A percentile compares a stretch with the other conserved stretches of the same genome.
Evolutionary conservation across 2,113 vertebrate genomes (phyloP).

Genomic region (Xiphorhynchus elegans): DNA sequence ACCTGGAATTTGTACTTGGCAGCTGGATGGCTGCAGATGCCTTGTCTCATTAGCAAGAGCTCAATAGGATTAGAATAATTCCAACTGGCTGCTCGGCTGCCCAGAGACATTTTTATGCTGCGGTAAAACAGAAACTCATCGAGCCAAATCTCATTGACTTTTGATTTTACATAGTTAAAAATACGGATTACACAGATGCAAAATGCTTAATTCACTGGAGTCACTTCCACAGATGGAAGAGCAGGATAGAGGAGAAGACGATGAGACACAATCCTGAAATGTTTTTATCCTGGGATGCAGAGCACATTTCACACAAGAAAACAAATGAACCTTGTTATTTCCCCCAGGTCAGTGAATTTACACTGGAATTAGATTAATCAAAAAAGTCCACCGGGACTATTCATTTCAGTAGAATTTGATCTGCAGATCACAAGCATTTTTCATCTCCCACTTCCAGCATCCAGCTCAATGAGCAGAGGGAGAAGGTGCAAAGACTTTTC

Average conservation of each 20-base stretch:
- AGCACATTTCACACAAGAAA: neutral
- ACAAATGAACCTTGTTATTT: neutral
- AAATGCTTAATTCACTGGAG: neutral
- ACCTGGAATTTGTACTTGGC: neutral
- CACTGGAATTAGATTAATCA: neutral
- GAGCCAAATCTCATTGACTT: conserved; percentile 27
- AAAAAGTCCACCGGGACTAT: neutral
- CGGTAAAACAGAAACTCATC: neutral
- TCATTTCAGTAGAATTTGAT: neutral
- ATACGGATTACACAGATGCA: neutral
- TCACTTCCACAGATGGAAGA: neutral
- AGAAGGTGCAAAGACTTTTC: neutral
- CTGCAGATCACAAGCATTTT: neutral
- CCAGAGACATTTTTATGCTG: neutral
- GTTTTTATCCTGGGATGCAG: neutral
- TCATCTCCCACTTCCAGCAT: neutral
- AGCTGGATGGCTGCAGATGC: conserved; percentile 22
- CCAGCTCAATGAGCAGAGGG: neutral
- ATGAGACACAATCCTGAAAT: neutral
- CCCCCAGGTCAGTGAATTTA: neutral
- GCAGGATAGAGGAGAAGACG: neutral
- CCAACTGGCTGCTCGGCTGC: neutral
- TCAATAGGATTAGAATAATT: conserved; percentile 19
- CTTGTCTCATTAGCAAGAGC: conserved; percentile 28
- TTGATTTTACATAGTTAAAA: neutral